Evolutionary conservation across 2,113 vertebrate genomes (phyloP).

Genomic region (Psittacara wagleri): DNA sequence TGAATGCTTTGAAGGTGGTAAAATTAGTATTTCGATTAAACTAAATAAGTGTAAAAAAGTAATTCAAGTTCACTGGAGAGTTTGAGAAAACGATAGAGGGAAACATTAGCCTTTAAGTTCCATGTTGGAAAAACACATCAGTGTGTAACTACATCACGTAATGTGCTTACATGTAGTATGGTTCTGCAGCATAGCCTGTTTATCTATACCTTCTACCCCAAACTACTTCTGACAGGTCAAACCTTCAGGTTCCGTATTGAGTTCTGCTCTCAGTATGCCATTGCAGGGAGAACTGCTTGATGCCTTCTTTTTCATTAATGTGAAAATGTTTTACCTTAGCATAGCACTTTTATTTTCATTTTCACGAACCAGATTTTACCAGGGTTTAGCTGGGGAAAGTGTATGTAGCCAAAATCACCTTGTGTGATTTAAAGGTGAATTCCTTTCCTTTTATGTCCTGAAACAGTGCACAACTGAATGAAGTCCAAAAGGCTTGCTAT

Average conservation of each 20-base stretch:
- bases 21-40: conserved; percentile 3
- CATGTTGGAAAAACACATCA: not conserved
- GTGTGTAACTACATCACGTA: not conserved
- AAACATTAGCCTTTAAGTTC: not conserved
- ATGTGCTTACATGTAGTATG: not conserved
- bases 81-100: not conserved
- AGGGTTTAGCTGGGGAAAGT: not conserved
- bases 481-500: not conserved
- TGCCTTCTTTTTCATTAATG: not conserved
- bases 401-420: not conserved
- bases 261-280: not conserved
- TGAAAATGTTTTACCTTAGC: not conserved
- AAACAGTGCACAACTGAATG: not conserved
- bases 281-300: not conserved
- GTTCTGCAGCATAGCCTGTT: not conserved
- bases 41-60: not conserved
- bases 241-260: not conserved
- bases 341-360: not conserved
- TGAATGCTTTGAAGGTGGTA: not conserved
- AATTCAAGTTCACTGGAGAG: not conserved
- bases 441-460: not conserved
- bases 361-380: not conserved
- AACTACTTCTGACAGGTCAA: not conserved
- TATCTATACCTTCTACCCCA: not conserved
- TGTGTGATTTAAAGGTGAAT: not conserved